These are phyloP conservation scores for Casuarius casuarius DNA, from an alignment of 2,113 vertebrate genomes.

Conservation along the genomic window DNA sequence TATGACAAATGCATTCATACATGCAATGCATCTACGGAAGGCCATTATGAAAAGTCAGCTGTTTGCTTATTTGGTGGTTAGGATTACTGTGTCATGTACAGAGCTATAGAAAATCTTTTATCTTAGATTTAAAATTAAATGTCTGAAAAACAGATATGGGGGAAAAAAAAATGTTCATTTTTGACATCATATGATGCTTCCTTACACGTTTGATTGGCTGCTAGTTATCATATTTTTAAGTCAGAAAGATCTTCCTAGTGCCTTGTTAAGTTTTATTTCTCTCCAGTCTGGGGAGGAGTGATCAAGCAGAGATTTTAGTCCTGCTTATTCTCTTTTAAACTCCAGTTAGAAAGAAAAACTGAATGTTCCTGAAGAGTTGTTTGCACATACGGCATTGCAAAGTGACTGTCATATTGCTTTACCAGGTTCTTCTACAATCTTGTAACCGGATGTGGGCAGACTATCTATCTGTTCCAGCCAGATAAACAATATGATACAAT, in stretches of 20 bases:
- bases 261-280: background rate
- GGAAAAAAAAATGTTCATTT: background rate
- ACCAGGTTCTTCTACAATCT: slow-evolving; percentile 69
- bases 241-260: background rate
- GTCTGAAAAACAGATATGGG: background rate
- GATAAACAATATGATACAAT: slow-evolving; percentile 74
- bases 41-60: background rate
- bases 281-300: background rate
- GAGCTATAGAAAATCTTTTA: background rate
- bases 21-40: background rate
- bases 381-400: background rate
- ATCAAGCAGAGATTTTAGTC: background rate
- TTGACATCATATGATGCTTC: background rate
- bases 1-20: background rate
- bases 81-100: background rate
- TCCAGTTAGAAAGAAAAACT: background rate
- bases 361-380: background rate
- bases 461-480: slow-evolving; percentile 79
- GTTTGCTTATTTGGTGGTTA: background rate
- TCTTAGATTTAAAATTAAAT: background rate
- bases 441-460: slow-evolving; percentile 73
- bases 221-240: background rate
- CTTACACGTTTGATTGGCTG: background rate
- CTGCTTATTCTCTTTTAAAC: background rate
- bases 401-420: background rate